Percentiles rank a stretch among this genome's conserved stretches.
Conservation (phyloP, 2,888 invertebrate species). For the Macaria notata region DNA sequence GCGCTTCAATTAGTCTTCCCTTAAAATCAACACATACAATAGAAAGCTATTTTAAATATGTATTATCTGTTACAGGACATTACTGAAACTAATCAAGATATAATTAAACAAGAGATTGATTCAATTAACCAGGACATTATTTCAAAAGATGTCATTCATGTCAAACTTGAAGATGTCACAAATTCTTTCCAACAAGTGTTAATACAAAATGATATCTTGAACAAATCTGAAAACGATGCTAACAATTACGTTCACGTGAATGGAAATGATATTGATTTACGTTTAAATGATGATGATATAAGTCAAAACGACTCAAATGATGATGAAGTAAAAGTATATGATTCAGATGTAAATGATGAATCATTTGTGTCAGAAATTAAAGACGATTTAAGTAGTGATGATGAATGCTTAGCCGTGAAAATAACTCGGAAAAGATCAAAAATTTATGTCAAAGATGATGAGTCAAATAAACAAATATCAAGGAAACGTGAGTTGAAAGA, state of each 20-base stretch:
- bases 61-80: too few species aligned
- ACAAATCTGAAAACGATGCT: background rate
- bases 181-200: constrained; percentile 5
- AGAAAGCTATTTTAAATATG: too few species aligned
- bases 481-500: background rate
- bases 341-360: background rate
- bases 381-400: constrained; percentile 3
- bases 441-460: background rate
- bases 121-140: constrained; percentile 1
- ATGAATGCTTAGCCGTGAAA: constrained; percentile 8
- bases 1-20: too few species aligned
- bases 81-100: too few species aligned
- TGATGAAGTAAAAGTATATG: background rate
- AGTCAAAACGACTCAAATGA: background rate
- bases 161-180: background rate
- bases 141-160: background rate
- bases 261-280: background rate
- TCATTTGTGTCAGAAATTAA: too few species aligned
- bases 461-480: background rate
- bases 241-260: background rate
- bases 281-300: constrained; percentile 1
- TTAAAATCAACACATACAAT: too few species aligned
- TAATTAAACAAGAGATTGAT: too few species aligned
- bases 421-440: background rate
- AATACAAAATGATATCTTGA: background rate